Conservation (phyloP, 2,888 invertebrate genomes). For the Hedya salicella region DNA sequence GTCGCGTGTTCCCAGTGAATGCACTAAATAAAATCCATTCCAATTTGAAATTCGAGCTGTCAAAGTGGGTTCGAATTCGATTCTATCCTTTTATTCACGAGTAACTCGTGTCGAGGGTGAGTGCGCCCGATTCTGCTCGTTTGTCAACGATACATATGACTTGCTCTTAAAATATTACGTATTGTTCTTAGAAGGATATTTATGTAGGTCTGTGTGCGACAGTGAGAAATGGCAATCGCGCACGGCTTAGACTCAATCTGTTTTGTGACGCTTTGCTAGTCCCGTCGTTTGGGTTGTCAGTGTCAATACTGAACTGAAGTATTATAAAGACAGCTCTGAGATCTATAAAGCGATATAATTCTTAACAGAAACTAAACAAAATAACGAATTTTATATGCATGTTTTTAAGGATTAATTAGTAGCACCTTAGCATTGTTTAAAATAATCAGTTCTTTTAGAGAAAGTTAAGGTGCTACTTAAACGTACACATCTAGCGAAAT, state of each 20-base stretch:
- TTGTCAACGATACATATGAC: constrained; percentile 28
- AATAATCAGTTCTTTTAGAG: no score
- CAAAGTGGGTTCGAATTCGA: constrained; percentile 11
- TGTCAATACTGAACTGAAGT: background rate
- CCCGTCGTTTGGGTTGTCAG: background rate
- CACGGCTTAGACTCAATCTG: constrained; percentile 18
- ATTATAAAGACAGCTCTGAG: no score
- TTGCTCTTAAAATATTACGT: constrained; percentile 41
- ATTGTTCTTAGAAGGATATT: constrained; percentile 42
- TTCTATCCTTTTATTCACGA: constrained; percentile 14
- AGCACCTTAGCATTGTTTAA: no score
- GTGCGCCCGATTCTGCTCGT: constrained; percentile 24
- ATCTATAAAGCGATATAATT: no score
- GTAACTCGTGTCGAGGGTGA: background rate
- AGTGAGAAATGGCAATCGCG: constrained; percentile 37
- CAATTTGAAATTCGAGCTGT: constrained; percentile 7
- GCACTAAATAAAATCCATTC: constrained; percentile 2
- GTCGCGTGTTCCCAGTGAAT: background rate
- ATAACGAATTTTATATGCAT: no score
- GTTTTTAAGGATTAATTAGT: no score
- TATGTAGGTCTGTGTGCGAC: constrained; percentile 38
- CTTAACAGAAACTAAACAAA: no score
- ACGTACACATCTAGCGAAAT: no score
- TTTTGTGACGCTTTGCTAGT: constrained; percentile 23
- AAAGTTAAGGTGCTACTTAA: no score